A percentile compares a stretch with the other conserved stretches of the same genome.
These are phyloP conservation scores for Chionoecetes opilio DNA, from an alignment of 1,140 invertebrate species.

Conservation along the genomic window DNA sequence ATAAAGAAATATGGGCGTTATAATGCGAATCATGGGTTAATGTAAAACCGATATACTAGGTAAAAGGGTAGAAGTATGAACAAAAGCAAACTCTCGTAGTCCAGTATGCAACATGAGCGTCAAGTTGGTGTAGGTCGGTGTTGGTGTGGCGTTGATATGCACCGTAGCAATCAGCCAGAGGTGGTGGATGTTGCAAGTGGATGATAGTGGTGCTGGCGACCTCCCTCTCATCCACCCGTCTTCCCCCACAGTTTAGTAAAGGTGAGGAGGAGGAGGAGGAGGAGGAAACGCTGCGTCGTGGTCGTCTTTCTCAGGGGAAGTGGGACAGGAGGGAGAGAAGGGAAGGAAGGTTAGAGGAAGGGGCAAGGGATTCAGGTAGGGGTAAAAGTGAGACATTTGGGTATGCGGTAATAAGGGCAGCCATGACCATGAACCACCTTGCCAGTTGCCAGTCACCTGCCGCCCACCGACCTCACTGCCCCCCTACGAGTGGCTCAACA, in stretches of 20 bases:
- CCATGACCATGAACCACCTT: background rate
- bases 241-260: background rate
- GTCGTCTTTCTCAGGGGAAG: background rate
- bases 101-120: too few relatives aligned
- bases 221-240: background rate
- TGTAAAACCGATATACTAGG: too few relatives aligned
- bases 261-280: background rate
- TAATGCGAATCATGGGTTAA: too few relatives aligned
- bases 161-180: background rate
- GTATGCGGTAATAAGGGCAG: background rate
- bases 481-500: background rate
- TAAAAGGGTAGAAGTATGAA: too few relatives aligned
- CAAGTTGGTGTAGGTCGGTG: too few relatives aligned
- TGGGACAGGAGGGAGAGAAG: background rate
- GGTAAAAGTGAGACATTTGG: background rate
- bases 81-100: too few relatives aligned
- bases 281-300: background rate
- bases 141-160: too few relatives aligned
- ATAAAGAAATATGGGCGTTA: too few relatives aligned
- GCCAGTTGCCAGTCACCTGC: slow-evolving; percentile 3
- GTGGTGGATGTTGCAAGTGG: background rate
- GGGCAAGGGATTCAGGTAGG: background rate
- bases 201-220: background rate
- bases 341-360: background rate
- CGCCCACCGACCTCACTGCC: background rate